Conservation (phyloP, 1,140 invertebrate species). For the Ridgeia piscesae region DNA sequence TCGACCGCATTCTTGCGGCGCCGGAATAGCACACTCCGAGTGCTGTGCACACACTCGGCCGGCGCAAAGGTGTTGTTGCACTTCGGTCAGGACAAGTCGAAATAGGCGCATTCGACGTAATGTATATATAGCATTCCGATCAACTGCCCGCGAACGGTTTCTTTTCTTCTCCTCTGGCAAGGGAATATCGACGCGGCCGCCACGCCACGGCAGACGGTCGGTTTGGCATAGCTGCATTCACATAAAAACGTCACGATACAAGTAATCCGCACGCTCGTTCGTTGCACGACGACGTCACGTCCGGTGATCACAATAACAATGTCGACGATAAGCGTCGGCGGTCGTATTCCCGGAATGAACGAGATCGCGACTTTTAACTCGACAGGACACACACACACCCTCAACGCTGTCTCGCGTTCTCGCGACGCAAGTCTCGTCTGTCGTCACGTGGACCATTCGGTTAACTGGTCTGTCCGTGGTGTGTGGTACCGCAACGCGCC, state of each 20-base stretch:
- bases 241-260: background rate
- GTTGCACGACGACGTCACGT: background rate
- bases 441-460: background rate
- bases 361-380: background rate
- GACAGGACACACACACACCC: background rate
- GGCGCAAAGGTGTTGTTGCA: background rate
- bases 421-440: background rate
- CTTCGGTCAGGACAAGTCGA: background rate
- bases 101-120: background rate
- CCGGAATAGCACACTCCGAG: background rate
- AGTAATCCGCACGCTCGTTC: background rate
- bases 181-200: background rate
- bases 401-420: too few relatives aligned
- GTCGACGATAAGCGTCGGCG: background rate
- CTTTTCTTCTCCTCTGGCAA: background rate
- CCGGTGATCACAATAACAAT: background rate
- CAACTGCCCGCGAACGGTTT: background rate
- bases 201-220: background rate
- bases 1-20: background rate
- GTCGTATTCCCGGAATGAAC: background rate
- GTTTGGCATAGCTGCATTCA: background rate
- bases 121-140: slow-evolving; percentile 1
- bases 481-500: background rate
- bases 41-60: background rate
- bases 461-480: background rate